These are phyloP conservation scores for Chrysochloris asiatica DNA, from an alignment of 2,113 vertebrate genomes.

Conservation along the genomic window DNA sequence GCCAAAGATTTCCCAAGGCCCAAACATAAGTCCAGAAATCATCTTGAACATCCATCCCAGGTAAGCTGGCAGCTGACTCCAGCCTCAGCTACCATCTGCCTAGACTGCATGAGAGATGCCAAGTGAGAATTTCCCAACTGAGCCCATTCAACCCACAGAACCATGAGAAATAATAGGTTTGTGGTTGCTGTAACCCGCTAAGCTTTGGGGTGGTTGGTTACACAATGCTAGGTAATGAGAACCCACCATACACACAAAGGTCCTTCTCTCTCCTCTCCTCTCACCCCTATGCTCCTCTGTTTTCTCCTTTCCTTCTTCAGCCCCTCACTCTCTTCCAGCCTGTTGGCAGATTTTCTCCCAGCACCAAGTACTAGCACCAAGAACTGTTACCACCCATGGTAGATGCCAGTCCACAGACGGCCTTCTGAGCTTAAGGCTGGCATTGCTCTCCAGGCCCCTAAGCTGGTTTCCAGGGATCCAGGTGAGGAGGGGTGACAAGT, in stretches of 20 bases:
- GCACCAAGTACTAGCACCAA: neutral
- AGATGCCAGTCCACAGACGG: too few species aligned
- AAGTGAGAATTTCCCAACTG: neutral
- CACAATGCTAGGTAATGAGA: neutral
- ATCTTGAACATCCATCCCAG: neutral
- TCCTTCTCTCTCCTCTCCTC: neutral
- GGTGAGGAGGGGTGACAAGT: neutral
- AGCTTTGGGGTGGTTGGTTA: neutral
- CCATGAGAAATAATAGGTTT: neutral
- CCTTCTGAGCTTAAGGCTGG: too few species aligned
- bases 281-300: neutral
- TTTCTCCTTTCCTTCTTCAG: neutral
- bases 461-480: neutral
- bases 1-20: neutral
- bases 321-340: neutral
- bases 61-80: neutral
- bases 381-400: neutral
- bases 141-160: neutral
- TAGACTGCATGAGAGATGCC: neutral
- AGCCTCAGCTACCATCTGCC: neutral
- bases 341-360: neutral
- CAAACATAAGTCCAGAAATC: neutral
- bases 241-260: too few species aligned
- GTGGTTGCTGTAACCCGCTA: neutral
- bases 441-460: neutral